Evolutionary conservation across 2,113 vertebrate species (phyloP), one percentile per base, ranked within the genome.

Genomic region (Gorilla gorilla): DNA sequence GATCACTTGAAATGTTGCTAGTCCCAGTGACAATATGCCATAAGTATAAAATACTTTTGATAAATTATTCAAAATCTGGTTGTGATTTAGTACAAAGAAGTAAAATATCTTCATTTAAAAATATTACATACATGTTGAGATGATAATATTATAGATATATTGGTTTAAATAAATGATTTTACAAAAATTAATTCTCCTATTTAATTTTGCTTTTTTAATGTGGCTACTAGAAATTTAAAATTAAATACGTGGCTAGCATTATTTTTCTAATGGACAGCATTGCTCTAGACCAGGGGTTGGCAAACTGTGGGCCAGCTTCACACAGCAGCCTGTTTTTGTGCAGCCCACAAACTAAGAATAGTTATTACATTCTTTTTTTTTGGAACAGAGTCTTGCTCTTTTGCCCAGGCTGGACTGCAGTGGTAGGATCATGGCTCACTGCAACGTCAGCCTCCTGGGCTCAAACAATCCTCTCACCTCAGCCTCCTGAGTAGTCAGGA

Each of bases 181-280:
- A 48, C 20, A 57, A 86, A 94, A 95, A 73, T 82, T 52, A 89
- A 96, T 87, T 66, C 94, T 78, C 84, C 27, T 38, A 30, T 16
- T 81, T 75, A 5, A 32, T 45, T 66, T 59, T 27, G 80, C 13
- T 48, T 81, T 94, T 87, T 79, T n/a, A 86, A 82, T 72, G 32
- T 50, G 92, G 38, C 45, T 93, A n/a, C 35, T 89, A 80, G 48
- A 94, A 80, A 32, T 92, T 70, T 76, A 61, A 43, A 75, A 52
- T 59, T 27, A 73, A 20, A 9, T 70, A 12, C 3, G 43, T 30
- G 57, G 38, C 7, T 61, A 2, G 0, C 7, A 45, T 32, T 81
- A 12, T 55, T 70, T 76, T 91, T 75, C 57, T 91, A 6, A 1
- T 66, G 30, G 38, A 66, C 61, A 79, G 25, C 11, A 3, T 73